These are phyloP conservation scores for Epistrophe grossulariae DNA, from an alignment of 2,888 invertebrate genomes.

Conservation along the genomic window DNA sequence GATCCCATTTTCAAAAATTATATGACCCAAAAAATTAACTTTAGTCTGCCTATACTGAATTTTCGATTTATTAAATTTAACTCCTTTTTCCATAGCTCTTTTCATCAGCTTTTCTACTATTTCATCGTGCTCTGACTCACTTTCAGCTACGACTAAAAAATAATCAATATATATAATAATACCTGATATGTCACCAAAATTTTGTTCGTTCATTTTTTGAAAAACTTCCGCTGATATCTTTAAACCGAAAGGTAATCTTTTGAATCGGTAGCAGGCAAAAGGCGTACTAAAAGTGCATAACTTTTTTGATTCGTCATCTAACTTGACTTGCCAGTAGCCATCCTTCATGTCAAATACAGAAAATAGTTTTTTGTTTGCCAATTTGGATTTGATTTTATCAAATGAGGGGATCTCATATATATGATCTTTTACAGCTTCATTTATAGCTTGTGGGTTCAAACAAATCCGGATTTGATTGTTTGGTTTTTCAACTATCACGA, in stretches of 20 bases:
- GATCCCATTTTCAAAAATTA: slow-evolving; percentile 20
- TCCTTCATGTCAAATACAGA: not conserved
- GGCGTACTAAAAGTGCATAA: not conserved
- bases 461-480: not conserved
- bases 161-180: not conserved
- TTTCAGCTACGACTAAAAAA: no score
- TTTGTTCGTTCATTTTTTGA: not conserved
- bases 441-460: not conserved
- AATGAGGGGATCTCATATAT: not conserved
- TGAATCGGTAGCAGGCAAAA: not conserved
- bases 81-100: not conserved
- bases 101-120: not conserved
- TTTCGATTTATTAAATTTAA: not conserved
- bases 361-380: not conserved
- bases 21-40: slow-evolving; percentile 10
- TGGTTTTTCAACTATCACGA: not conserved
- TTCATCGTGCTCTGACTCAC: not conserved
- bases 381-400: not conserved
- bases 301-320: not conserved
- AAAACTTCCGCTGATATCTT: not conserved
- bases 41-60: not conserved
- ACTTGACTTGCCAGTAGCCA: not conserved
- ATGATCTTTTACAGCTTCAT: not conserved
- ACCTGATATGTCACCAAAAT: not conserved
- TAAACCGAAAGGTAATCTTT: not conserved